Percentiles rank a stretch among this genome's conserved stretches.
These are phyloP conservation scores for Tribolium castaneum DNA, from an alignment of 1,140 invertebrate species.

Conservation along the genomic window DNA sequence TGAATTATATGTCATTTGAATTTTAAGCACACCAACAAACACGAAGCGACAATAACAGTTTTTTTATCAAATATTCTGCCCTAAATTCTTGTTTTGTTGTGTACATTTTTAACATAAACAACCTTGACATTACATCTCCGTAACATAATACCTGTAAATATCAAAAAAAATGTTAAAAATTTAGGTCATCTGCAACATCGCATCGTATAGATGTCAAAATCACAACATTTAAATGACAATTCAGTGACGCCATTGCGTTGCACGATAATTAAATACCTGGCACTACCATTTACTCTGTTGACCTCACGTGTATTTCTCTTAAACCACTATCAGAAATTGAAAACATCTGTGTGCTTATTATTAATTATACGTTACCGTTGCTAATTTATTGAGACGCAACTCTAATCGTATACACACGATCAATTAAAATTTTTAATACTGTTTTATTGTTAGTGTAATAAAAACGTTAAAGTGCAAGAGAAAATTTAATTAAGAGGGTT, in stretches of 20 bases:
- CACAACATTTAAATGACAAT: conserved; percentile 15
- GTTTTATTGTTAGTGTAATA: not conserved
- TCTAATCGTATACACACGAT: not conserved
- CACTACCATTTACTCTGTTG: conserved; percentile 3
- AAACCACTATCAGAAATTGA: conserved; percentile 4
- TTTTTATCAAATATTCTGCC: not conserved
- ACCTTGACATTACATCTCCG: not conserved
- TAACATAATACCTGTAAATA: not conserved
- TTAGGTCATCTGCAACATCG: not conserved
- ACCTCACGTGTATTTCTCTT: not conserved
- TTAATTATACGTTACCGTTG: conserved; percentile 2
- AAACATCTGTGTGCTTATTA: not conserved
- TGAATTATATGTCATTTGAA: conserved; percentile 28
- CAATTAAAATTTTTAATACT: conserved; percentile 1
- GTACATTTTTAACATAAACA: not conserved
- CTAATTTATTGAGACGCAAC: conserved; percentile 1
- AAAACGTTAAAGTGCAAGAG: not conserved
- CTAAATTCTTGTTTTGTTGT: not conserved
- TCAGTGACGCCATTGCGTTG: not conserved
- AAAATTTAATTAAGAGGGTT: not conserved
- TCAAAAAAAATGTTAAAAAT: not conserved
- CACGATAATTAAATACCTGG: conserved; percentile 19
- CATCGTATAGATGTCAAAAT: not conserved
- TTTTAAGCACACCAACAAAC: conserved; percentile 3
- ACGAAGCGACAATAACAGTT: not conserved